These are phyloP conservation scores for Lepus townsendii DNA, from an alignment of 2,797 vertebrate species.

Conservation along the genomic window DNA sequence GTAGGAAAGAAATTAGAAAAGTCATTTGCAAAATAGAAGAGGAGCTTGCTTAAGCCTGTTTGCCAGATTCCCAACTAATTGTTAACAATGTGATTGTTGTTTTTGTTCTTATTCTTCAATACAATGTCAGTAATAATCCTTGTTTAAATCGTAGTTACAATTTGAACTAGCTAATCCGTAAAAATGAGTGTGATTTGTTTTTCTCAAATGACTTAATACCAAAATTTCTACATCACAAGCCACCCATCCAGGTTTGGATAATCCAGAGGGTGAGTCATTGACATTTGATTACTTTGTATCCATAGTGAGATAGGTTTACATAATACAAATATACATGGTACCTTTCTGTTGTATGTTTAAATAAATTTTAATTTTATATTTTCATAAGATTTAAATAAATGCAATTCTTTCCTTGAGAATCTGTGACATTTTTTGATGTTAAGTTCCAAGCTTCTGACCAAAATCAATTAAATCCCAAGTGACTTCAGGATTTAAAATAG, in stretches of 20 bases:
- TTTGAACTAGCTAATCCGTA: not conserved
- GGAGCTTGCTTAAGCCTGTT: not conserved
- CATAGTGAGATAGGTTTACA: not conserved
- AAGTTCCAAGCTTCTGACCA: constrained; percentile 54
- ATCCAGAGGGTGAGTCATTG: not conserved
- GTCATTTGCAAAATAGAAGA: constrained; percentile 15
- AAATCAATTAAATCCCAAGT: constrained; percentile 31
- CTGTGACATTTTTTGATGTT: not conserved
- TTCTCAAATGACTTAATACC: not conserved
- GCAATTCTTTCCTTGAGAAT: not conserved
- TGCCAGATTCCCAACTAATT: not conserved
- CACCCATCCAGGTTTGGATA: not conserved
- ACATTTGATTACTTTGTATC: not conserved
- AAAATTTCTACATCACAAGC: not conserved
- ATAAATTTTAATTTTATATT: constrained; percentile 2
- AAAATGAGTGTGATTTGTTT: not conserved
- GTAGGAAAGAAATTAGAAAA: not conserved
- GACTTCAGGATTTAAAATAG: constrained; percentile 52
- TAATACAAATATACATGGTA: not conserved
- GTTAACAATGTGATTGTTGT: not conserved
- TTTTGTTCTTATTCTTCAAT: not conserved
- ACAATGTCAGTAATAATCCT: not conserved
- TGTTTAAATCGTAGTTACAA: not conserved
- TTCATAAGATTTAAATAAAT: not conserved
- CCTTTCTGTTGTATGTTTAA: not conserved